phyloP scores from a whole-genome alignment of 2,113 vertebrate species.

The Aegotheles bennettii region DNA sequence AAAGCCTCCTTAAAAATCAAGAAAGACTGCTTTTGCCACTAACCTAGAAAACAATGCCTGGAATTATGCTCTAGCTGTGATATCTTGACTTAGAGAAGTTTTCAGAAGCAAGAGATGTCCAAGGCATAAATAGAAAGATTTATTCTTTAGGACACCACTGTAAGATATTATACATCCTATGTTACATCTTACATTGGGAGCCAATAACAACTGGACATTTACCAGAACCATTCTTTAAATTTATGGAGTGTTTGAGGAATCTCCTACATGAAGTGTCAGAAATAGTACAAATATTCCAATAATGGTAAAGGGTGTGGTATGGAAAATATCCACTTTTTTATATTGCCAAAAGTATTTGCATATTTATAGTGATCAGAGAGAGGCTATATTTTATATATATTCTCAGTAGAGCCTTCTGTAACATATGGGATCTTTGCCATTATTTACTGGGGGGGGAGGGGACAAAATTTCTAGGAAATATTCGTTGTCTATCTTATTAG shows the following conservation, averaged over 20 bases:
- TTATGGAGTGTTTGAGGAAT: conserved; percentile 18
- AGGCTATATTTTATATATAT: not conserved
- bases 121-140: not conserved
- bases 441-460: not conserved
- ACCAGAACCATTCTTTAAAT: conserved; percentile 3
- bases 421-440: not conserved
- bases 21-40: not conserved
- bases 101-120: not conserved
- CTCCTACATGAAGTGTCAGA: not conserved
- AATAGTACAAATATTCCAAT: not conserved
- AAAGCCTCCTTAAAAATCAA: not conserved
- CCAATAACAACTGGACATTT: not conserved
- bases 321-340: not conserved
- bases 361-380: not conserved
- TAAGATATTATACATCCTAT: not conserved
- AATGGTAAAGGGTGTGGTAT: conserved; percentile 3
- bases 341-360: not conserved
- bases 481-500: not conserved
- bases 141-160: not conserved
- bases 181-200: not conserved
- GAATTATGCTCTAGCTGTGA: not conserved
- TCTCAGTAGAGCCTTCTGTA: not conserved
- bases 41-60: not conserved
- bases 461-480: not conserved
- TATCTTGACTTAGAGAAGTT: not conserved